A percentile compares a stretch with the other conserved stretches of the same genome.
These are phyloP conservation scores for Macropis europaea DNA, from an alignment of 2,888 invertebrate genomes.

Conservation along the genomic window DNA sequence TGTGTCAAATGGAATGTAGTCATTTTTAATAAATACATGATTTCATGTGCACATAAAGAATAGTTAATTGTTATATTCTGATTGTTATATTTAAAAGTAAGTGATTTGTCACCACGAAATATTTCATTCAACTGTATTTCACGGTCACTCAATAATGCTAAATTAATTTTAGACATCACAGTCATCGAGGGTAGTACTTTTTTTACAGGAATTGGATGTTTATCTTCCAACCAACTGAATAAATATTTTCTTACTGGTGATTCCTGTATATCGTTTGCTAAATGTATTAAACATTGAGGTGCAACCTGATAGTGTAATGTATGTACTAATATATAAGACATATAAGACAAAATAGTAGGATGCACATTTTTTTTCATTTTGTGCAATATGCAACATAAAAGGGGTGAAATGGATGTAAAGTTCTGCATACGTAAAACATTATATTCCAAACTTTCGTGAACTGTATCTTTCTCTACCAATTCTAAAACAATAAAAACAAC, in stretches of 20 bases:
- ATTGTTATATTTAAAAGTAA: constrained; percentile 54
- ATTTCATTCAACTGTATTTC: constrained; percentile 75
- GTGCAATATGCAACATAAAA: constrained; percentile 75
- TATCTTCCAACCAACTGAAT: constrained; percentile 80
- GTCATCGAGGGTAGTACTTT: constrained; percentile 74
- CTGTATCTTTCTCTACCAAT: constrained; percentile 29
- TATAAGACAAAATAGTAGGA: constrained; percentile 48
- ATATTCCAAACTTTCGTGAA: constrained; percentile 21
- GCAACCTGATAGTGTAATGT: constrained; percentile 84
- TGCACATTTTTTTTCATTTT: constrained; percentile 76
- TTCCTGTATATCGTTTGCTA: constrained; percentile 79
- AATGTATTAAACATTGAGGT: constrained; percentile 80
- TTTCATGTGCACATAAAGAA: constrained; percentile 57
- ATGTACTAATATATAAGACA: constrained; percentile 79
- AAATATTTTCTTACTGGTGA: constrained; percentile 81
- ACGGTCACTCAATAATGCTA: constrained; percentile 78
- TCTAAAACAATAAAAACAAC: constrained; percentile 41
- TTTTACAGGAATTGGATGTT: constrained; percentile 76
- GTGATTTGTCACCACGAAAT: constrained; percentile 66
- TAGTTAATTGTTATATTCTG: constrained; percentile 51
- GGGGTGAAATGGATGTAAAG: constrained; percentile 66
- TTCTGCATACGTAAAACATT: constrained; percentile 51
- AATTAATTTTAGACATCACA: constrained; percentile 79
- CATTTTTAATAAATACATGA: constrained; percentile 58
- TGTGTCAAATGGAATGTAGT: constrained; percentile 74